Evolutionary conservation across 2,113 vertebrate genomes (phyloP).

Genomic region (rabbit (Oryctolagus cuniculus)): mOryCun1.1 NC_091439.1:27310001-27310500

Average conservation of each 20-base stretch:
- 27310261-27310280: accelerated
- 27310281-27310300: neutral
- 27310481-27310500: neutral
- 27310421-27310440: neutral
- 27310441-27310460: neutral
- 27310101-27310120: neutral
- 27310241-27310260: neutral
- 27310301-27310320: neutral
- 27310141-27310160: neutral
- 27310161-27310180: neutral
- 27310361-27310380: neutral
- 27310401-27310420: neutral
- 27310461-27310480: neutral
- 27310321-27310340: neutral
- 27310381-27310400: neutral
- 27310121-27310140: neutral
- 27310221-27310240: neutral
- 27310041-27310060: neutral
- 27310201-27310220: neutral
- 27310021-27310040: neutral
- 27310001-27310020: conserved; percentile 14
- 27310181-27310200: too few relatives aligned
- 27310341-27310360: neutral
- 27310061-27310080: conserved; percentile 8
- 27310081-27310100: neutral